Conservation (phyloP, 1,140 invertebrate species). For the Eupeodes corollae region DNA sequence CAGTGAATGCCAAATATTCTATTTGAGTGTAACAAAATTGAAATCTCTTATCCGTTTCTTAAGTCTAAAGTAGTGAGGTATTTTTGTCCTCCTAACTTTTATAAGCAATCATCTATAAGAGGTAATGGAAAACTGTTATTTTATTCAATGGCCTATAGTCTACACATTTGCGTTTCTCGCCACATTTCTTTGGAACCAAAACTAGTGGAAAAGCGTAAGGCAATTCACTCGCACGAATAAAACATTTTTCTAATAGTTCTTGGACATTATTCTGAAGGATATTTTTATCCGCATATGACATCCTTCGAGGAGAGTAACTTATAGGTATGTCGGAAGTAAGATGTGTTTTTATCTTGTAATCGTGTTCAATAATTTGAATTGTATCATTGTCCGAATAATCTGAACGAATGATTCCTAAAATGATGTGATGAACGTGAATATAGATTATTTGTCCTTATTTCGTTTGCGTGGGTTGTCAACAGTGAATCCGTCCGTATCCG, state of each 20-base stretch:
- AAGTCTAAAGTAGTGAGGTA: conserved; percentile 30
- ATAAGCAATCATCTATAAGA: conserved; percentile 24
- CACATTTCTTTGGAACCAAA: no score
- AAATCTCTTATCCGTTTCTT: conserved; percentile 36
- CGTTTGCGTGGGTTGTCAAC: no score
- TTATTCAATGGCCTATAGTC: conserved; percentile 19
- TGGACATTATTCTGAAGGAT: conserved; percentile 14
- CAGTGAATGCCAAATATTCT: no score
- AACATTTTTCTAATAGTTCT: conserved; percentile 10
- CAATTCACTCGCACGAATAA: conserved; percentile 18
- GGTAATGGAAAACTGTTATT: conserved; percentile 22
- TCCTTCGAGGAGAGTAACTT: conserved; percentile 12
- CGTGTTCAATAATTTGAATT: no score
- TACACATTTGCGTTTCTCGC: conserved; percentile 18
- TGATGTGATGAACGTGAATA: no score
- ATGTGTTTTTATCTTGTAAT: conserved; percentile 5
- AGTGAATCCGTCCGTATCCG: no score
- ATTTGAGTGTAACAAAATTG: conserved; percentile 18
- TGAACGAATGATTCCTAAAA: no score
- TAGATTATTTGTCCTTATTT: no score
- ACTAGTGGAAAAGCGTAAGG: conserved; percentile 20
- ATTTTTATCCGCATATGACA: conserved; percentile 12
- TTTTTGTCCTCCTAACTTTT: no score
- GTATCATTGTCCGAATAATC: no score
- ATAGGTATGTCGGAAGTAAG: no score